These are phyloP conservation scores for human DNA, from an alignment of 2,113 vertebrate species.

Conservation along the genomic window DNA sequence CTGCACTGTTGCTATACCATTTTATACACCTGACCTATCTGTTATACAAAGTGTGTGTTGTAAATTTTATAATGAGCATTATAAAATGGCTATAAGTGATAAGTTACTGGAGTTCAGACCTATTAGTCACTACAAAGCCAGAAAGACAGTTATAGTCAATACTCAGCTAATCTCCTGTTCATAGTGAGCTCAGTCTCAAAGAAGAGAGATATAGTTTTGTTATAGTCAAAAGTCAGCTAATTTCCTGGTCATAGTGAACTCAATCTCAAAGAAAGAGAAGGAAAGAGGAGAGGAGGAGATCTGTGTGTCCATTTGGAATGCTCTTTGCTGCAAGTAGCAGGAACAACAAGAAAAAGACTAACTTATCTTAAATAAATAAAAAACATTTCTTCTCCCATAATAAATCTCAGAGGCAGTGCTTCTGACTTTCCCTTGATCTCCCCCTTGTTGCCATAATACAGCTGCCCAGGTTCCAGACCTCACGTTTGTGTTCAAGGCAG, in stretches of 20 bases:
- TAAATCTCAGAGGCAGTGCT: not conserved
- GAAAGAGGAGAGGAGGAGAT: not conserved
- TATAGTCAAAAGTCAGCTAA: not conserved
- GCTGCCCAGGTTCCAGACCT: not conserved
- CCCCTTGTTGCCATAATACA: not conserved
- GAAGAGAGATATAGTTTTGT: not conserved
- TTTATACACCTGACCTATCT: not conserved
- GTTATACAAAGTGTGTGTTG: not conserved
- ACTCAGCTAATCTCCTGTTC: not conserved
- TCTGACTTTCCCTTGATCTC: not conserved
- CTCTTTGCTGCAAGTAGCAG: not conserved
- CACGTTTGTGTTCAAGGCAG: not conserved
- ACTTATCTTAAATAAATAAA: not conserved
- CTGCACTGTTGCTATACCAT: not conserved
- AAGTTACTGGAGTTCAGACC: not conserved
- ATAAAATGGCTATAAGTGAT: not conserved
- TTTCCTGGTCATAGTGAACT: not conserved
- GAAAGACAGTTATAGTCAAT: not conserved
- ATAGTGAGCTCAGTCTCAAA: not conserved
- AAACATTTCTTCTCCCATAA: not conserved
- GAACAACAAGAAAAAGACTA: too few relatives aligned
- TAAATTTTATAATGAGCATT: not conserved
- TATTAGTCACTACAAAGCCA: not conserved
- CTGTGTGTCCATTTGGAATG: not conserved
- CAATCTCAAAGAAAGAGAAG: not conserved